A percentile compares a stretch with the other conserved stretches of the same genome.
Conservation (phyloP, 2,888 invertebrate genomes). For the Phyllotreta striolata region DNA sequence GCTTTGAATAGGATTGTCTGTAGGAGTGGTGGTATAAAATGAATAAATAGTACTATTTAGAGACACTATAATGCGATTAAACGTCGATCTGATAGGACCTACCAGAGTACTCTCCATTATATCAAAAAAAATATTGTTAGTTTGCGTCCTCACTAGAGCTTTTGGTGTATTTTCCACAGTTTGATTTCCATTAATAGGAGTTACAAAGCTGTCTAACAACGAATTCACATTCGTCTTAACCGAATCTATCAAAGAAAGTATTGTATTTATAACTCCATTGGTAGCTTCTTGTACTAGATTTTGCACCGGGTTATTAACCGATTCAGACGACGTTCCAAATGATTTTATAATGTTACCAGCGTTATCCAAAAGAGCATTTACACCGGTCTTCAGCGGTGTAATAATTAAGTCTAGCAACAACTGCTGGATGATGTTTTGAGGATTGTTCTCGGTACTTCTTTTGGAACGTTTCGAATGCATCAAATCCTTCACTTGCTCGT, state of each 20-base stretch:
- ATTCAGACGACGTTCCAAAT: background rate
- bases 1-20: conserved; percentile 8
- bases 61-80: conserved; percentile 14
- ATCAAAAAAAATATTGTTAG: background rate
- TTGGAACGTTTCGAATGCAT: conserved; percentile 6
- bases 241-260: background rate
- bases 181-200: background rate
- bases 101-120: conserved; percentile 9
- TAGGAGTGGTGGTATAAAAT: background rate
- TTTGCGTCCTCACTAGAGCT: background rate
- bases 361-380: conserved; percentile 2
- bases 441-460: background rate
- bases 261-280: background rate
- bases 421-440: conserved; percentile 6
- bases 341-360: background rate
- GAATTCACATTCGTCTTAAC: background rate
- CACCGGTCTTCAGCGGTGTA: background rate
- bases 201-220: background rate
- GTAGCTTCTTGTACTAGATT: background rate
- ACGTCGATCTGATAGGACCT: background rate
- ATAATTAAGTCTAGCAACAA: conserved; percentile 4
- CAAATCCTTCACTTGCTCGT: conserved; percentile 6
- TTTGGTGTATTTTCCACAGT: background rate
- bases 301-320: background rate
- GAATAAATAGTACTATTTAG: conserved; percentile 10